These are phyloP conservation scores for Burhinus bistriatus DNA, from an alignment of 2,113 vertebrate species.

Conservation along the genomic window DNA sequence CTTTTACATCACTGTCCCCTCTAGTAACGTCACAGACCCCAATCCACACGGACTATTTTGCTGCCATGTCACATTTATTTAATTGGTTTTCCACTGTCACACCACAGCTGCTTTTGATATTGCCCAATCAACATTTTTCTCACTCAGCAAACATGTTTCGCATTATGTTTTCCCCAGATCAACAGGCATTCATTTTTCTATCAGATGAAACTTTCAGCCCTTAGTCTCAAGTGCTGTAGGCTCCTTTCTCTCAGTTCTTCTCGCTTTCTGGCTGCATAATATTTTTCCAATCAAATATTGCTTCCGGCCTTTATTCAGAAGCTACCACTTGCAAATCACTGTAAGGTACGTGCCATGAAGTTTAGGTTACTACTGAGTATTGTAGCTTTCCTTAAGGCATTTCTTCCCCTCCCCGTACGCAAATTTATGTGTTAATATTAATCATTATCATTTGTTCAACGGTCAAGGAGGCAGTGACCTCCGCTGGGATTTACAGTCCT, in stretches of 20 bases:
- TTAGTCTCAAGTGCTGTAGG: neutral
- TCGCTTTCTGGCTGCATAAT: neutral
- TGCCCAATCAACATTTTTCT: conserved; percentile 40
- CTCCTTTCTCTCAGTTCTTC: neutral
- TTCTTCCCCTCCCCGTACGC: neutral
- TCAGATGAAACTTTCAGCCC: conserved; percentile 32
- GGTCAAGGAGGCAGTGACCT: neutral
- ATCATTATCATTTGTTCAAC: neutral
- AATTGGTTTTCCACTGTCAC: conserved; percentile 31
- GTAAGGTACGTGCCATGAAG: neutral
- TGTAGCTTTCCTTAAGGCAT: neutral
- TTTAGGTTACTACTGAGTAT: neutral
- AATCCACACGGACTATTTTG: neutral
- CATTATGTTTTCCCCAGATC: conserved; percentile 41
- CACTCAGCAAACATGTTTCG: conserved; percentile 43
- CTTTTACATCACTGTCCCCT: neutral
- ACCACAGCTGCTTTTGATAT: conserved; percentile 53
- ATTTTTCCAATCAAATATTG: conserved; percentile 18
- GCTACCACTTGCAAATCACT: conserved; percentile 6
- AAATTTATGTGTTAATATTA: neutral
- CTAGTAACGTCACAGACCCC: neutral
- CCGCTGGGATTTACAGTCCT: neutral
- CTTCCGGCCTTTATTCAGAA: conserved; percentile 40
- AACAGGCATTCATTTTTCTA: conserved; percentile 31
- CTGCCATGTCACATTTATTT: conserved; percentile 54